Percentiles rank a stretch among this genome's conserved stretches.
phyloP scores from a whole-genome alignment of 2,113 vertebrate species.

The Chrysemys picta region DNA sequence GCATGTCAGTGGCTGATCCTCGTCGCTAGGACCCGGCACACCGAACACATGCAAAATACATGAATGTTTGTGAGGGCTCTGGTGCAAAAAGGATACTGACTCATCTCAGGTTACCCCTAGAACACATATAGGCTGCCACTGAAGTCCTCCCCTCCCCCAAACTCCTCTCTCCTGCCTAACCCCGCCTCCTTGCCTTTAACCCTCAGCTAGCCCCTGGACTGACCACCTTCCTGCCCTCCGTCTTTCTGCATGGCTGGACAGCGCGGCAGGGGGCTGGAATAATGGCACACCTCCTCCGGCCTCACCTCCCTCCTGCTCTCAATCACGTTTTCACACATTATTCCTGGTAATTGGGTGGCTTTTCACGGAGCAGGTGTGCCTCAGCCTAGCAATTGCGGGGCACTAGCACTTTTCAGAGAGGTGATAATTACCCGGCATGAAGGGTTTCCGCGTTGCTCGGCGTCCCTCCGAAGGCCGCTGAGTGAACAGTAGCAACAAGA shows the following conservation, averaged over 20 bases:
- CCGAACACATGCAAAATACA: neutral
- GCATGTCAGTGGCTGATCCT: neutral
- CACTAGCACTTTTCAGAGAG: neutral
- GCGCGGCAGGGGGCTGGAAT: neutral
- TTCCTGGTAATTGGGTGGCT: slow-evolving; percentile 28
- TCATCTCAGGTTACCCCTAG: neutral
- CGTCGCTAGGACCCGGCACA: neutral
- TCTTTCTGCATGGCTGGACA: neutral
- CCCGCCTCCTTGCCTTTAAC: neutral
- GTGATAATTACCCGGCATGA: slow-evolving; percentile 25
- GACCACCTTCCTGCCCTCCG: neutral
- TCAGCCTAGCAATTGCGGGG: slow-evolving; percentile 22
- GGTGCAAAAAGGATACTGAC: neutral
- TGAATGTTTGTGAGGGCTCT: no score
- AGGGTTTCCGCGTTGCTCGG: neutral
- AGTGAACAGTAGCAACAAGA: neutral
- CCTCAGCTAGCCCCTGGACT: neutral
- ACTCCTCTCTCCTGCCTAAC: neutral
- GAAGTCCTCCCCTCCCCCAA: neutral
- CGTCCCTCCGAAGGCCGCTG: neutral
- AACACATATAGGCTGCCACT: no score
- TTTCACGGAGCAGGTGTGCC: slow-evolving; percentile 31
- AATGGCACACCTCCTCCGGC: neutral
- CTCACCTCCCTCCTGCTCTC: neutral
- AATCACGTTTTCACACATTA: slow-evolving; percentile 36